phyloP scores from a whole-genome alignment of 2,113 vertebrate species.

The Bettongia penicillata region DNA sequence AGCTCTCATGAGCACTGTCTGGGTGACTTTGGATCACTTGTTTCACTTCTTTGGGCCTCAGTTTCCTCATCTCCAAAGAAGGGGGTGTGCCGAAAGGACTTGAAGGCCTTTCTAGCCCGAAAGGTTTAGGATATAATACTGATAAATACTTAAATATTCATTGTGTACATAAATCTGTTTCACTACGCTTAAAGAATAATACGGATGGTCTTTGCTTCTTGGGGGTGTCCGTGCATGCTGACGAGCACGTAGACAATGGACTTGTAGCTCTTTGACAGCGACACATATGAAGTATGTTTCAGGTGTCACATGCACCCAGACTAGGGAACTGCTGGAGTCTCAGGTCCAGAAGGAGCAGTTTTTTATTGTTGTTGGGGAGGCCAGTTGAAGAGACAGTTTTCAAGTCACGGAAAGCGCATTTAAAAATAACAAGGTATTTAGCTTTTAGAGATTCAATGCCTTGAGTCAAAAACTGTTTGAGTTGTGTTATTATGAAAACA shows the following conservation, averaged over 20 bases:
- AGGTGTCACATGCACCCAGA: background rate
- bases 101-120: too few species aligned
- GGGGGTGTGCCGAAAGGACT: too few species aligned
- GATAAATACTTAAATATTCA: background rate
- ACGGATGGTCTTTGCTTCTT: background rate
- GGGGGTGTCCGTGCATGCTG: background rate
- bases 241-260: background rate
- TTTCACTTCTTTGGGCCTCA: background rate
- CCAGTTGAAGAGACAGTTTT: slow-evolving; percentile 17
- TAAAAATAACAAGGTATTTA: slow-evolving; percentile 9
- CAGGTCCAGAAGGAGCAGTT: background rate
- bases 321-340: slow-evolving; percentile 29
- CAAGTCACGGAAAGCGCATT: background rate
- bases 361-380: background rate
- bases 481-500: background rate
- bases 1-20: background rate
- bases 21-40: background rate
- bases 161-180: background rate
- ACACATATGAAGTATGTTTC: background rate
- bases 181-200: background rate
- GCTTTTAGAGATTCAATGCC: slow-evolving; percentile 5
- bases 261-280: background rate
- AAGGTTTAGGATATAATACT: too few species aligned
- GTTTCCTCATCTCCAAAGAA: background rate
- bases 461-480: background rate